Evolutionary conservation across 2,113 vertebrate species (phyloP).

Genomic region (Alces alces): DNA sequence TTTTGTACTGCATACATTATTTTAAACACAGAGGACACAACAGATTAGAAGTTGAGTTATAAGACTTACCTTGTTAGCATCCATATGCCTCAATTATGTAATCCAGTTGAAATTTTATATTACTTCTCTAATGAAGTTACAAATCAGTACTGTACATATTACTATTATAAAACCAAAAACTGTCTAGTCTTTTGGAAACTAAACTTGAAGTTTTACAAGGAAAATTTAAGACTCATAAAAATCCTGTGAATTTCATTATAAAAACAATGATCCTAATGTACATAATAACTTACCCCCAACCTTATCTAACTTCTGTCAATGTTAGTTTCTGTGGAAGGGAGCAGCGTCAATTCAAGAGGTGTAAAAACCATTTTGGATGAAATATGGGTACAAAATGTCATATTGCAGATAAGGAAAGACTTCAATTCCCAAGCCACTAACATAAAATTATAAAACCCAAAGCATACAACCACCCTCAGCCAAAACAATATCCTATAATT

Average conservation of each 20-base stretch:
- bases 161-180: neutral
- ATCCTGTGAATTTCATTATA: neutral
- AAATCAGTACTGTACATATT: neutral
- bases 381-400: neutral
- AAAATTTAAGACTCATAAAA: neutral
- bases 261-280: neutral
- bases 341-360: neutral
- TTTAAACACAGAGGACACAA: constrained; percentile 10
- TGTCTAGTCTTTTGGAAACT: neutral
- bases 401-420: neutral
- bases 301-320: neutral
- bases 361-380: constrained; percentile 1
- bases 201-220: neutral
- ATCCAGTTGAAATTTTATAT: neutral
- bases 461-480: neutral
- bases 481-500: neutral
- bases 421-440: neutral
- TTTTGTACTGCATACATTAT: neutral
- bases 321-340: neutral
- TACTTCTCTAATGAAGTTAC: neutral
- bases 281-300: neutral
- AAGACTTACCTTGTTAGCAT: neutral
- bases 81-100: neutral
- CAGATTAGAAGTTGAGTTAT: neutral
- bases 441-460: constrained; percentile 9